Evolutionary conservation across 2,888 invertebrate genomes (phyloP), one percentile per base, ranked within the genome.

Genomic region (Drosophila pseudotalamancana): DNA sequence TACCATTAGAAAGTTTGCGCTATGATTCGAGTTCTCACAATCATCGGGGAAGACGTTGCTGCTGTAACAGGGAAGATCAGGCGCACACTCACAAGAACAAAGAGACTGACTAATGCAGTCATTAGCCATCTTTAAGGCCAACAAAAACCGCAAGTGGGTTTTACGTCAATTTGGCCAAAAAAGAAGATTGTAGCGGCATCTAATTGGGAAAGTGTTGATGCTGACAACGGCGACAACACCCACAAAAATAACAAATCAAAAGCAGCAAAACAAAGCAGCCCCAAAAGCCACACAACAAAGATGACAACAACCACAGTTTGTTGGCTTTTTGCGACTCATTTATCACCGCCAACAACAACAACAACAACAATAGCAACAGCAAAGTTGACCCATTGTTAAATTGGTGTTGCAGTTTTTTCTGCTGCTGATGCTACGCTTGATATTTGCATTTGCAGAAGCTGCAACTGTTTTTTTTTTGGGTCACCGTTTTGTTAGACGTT

Each of bases 401-500:
- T 27, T 61, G 60, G 56, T 57, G 72, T 23, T 63, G 60, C 53
- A 64, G 42, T 45, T 23, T 27, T 43, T 29, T 35, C 27, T 21
- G 39, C 9, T 40, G 48, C 1, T 43, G 29, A 14, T 64, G 56
- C 50, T 57, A 74, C 75, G 85, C 67, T 75, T 60, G 72, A 85
- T 72, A 75, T 85, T 76, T 60, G 79, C 84, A 68, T 42, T 55
- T 29, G 43, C 62, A 56, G 53, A 35, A 55, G 56, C 51, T 49
- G 56, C 48, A 32, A 37, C 23, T 5, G 31, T 64, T 82, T 87
- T 4, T n/a, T 11, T 16, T 43, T 87, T 82, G 72, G 87, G 87
- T 82, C 87, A 81, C 51, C 87, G 64, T 84, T 87, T 79, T 72
- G 87, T 75, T 78, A 75, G 82, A 67, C 85, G 81, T 85, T 85